Percentiles rank a stretch among this genome's conserved stretches.
phyloP scores from a whole-genome alignment of 2,113 vertebrate species.

The Phrynosoma blainvillii region DNA sequence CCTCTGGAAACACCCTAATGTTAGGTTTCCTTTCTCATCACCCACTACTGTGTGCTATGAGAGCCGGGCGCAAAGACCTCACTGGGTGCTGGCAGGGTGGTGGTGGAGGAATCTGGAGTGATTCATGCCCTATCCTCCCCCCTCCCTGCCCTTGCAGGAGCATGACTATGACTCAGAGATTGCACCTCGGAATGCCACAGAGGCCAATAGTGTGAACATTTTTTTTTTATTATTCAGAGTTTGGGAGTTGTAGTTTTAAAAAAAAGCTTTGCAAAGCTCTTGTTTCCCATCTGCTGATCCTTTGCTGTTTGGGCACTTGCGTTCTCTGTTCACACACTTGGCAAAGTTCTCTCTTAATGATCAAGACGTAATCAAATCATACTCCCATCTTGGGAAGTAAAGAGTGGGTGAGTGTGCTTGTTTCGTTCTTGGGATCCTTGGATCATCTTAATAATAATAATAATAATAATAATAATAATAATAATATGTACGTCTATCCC shows the following conservation, averaged over 20 bases:
- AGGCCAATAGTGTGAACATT: not conserved
- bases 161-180: slow-evolving; percentile 20
- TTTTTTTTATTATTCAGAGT: too few species aligned
- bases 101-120: not conserved
- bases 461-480: too few species aligned
- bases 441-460: not conserved
- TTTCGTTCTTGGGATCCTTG: not conserved
- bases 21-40: not conserved
- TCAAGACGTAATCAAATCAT: not conserved
- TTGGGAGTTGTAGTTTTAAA: too few species aligned
- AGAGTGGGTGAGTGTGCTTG: not conserved
- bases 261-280: too few species aligned
- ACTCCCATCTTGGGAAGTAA: not conserved
- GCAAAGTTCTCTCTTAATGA: not conserved
- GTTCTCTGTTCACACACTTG: not conserved
- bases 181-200: not conserved
- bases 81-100: not conserved
- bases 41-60: not conserved
- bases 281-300: not conserved
- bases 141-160: not conserved
- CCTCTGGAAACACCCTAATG: not conserved
- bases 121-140: slow-evolving; percentile 16
- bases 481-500: too few species aligned
- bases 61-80: slow-evolving; percentile 5
- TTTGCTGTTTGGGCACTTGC: not conserved